Evolutionary conservation across 2,888 invertebrate genomes (phyloP), one percentile per base, ranked within the genome.

Genomic region (Drosophila nigricruria): DNA sequence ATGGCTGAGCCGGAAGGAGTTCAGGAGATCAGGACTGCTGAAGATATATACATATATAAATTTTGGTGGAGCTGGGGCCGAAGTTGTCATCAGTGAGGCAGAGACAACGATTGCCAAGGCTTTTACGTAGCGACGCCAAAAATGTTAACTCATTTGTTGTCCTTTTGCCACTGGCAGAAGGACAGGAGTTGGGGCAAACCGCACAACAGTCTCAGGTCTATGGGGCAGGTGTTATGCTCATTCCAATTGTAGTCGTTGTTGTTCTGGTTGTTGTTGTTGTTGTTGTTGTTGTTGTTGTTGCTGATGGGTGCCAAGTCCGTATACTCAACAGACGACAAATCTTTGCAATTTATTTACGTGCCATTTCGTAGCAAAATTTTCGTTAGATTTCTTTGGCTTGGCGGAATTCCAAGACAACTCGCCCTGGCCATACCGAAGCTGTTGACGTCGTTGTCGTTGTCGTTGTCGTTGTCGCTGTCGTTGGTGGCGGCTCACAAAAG

Each of bases 311-410:
- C 40, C 74, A 73, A 73, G 70, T 71, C 61, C 71, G 59, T 73
- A 69, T 75, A 64, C 71, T 69, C 64, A 77, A 70, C 71, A 77
- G 73, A 78, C 88, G 84, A 88, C 88, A 88, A 88, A 88, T 88
- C 88, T 88, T 88, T 82, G 87, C 86, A 86, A 88, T 88, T 88
- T 86, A 88, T 88, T 88, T 88, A 88, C 87, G 84, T 88, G 86
- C 88, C 88, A 79, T 81, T 87, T 85, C 88, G 82, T 81, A 82
- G 85, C 64, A 70, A 86, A 77, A 87, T 86, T 84, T 88, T 82
- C 80, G 81, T 82, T 83, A 84, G 82, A 83, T 88, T 88, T 85
- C 78, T 78, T 79, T 80, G 79, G 70, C 79, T 77, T 82, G 84
- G 87, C 84, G 78, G 62, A 80, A 84, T 86, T 84, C 84, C 86